A percentile compares a stretch with the other conserved stretches of the same genome.
Evolutionary conservation across 2,113 vertebrate genomes (phyloP).

Genomic region (Pardalotus punctatus): DNA sequence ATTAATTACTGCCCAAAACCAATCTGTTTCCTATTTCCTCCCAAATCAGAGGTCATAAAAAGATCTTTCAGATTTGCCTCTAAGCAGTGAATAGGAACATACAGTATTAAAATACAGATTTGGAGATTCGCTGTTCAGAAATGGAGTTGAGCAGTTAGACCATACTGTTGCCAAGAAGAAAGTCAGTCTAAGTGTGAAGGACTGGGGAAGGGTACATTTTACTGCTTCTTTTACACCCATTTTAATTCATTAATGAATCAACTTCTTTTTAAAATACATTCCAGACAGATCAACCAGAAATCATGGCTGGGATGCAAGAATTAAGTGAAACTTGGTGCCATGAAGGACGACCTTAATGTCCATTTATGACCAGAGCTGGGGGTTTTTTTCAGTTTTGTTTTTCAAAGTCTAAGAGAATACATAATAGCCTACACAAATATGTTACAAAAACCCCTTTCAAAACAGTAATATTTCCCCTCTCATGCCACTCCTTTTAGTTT

Average conservation of each 20-base stretch:
- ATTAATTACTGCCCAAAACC: neutral
- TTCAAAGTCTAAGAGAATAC: neutral
- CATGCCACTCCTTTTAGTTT: neutral
- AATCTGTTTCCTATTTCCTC: neutral
- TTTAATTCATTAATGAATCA: neutral
- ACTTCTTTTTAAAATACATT: neutral
- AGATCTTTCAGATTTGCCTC: neutral
- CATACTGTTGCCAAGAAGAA: neutral
- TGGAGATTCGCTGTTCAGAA: neutral
- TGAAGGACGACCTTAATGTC: neutral
- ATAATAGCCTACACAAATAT: neutral
- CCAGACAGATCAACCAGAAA: neutral
- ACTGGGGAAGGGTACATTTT: neutral
- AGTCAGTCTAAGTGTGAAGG: neutral
- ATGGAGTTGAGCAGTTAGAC: neutral
- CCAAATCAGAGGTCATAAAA: neutral
- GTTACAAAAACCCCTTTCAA: neutral
- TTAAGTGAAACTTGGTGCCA: neutral
- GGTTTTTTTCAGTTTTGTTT: neutral
- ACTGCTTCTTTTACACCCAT: neutral
- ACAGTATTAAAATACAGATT: neutral
- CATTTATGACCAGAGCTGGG: neutral
- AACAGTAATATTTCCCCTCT: neutral
- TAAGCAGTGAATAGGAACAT: neutral
- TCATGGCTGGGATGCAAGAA: neutral